Conservation (phyloP, 23 tunicate genomes). For the Aplidium turbinatum region DNA sequence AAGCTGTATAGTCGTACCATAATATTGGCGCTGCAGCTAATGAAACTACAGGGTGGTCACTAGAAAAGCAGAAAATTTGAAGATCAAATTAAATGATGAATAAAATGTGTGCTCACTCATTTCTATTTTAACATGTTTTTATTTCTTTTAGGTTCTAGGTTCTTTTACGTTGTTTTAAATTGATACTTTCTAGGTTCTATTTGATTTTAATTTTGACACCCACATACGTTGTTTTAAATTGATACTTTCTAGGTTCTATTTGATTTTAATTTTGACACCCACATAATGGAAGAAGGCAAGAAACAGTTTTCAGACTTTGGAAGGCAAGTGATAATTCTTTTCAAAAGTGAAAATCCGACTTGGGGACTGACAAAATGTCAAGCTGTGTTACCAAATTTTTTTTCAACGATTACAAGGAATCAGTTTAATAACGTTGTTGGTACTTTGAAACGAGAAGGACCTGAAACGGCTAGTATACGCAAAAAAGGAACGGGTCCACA, state of each 20-base stretch:
- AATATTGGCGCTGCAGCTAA: no score
- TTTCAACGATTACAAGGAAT: slow-evolving; percentile 28
- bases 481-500: slow-evolving; percentile 40
- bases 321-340: slow-evolving; percentile 31
- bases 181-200: no score
- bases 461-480: slow-evolving; percentile 31
- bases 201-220: no score
- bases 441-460: slow-evolving; percentile 31
- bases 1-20: no score
- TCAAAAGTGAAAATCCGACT: slow-evolving; percentile 34
- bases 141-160: no score
- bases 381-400: slow-evolving; percentile 34
- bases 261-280: slow-evolving; percentile 35
- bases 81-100: no score
- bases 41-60: no score
- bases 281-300: slow-evolving; percentile 30
- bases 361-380: slow-evolving; percentile 34
- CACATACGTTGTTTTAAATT: slow-evolving; percentile 31
- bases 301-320: slow-evolving; percentile 35
- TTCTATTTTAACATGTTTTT: no score
- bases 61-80: no score
- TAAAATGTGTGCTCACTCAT: no score
- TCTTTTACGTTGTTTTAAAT: no score
- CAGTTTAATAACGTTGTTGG: slow-evolving; percentile 35
- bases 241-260: slow-evolving; percentile 25